Evolutionary conservation across 2,888 invertebrate genomes (phyloP).

Genomic region (Lochmaea crataegi): DNA sequence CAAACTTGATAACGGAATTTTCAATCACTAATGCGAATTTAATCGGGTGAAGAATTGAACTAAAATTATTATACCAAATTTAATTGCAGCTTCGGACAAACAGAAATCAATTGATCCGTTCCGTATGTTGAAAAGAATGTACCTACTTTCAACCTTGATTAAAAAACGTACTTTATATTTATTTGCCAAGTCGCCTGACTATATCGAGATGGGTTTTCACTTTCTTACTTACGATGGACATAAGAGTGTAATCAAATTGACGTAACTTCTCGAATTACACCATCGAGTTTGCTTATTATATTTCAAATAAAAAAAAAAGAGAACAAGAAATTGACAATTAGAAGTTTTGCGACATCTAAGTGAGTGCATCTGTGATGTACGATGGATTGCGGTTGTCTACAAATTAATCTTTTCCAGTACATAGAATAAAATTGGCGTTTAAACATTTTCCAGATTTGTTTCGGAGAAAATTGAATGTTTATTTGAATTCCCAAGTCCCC

Average conservation of each 20-base stretch:
- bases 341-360: conserved; percentile 13
- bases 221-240: conserved; percentile 40
- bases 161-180: not conserved
- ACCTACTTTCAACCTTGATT: not conserved
- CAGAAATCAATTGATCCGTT: no score
- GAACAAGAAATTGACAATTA: conserved; percentile 25
- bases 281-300: conserved; percentile 32
- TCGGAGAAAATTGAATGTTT: no score
- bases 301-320: conserved; percentile 22
- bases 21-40: no score
- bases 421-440: not conserved
- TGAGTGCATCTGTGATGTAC: not conserved
- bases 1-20: no score
- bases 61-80: no score
- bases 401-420: not conserved
- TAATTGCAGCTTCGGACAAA: no score
- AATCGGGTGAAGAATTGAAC: no score
- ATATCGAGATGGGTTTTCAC: conserved; percentile 38
- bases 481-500: no score
- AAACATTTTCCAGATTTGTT: no score
- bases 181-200: conserved; percentile 2
- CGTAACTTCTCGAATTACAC: conserved; percentile 39
- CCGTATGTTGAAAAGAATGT: conserved; percentile 2
- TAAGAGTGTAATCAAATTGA: conserved; percentile 41
- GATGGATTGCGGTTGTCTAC: not conserved